Evolutionary conservation across 1,140 invertebrate species (phyloP).

Genomic region (Brachionus rotundiformis): DNA sequence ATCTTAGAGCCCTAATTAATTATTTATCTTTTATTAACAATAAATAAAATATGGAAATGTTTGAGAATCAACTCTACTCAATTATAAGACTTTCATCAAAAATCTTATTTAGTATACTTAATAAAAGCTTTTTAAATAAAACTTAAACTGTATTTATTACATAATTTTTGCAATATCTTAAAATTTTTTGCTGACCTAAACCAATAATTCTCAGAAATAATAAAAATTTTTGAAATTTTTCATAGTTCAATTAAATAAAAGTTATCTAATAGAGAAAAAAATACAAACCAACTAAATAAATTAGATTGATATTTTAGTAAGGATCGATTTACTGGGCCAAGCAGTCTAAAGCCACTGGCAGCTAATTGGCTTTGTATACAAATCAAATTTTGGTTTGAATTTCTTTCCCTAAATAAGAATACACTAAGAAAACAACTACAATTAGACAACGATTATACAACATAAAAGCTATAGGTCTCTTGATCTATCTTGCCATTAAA

Average conservation of each 20-base stretch:
- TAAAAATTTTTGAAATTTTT: constrained; percentile 12
- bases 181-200: not conserved
- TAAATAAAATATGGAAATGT: not conserved
- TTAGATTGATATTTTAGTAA: not conserved
- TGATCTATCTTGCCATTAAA: not conserved
- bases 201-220: not conserved
- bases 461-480: not conserved
- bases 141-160: not conserved
- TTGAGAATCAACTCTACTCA: not conserved
- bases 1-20: not conserved
- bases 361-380: constrained; percentile 2
- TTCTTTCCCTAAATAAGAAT: not conserved
- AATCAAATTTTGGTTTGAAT: not conserved
- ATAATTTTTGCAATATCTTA: not conserved
- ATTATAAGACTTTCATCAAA: not conserved
- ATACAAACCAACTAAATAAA: not conserved
- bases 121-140: not conserved
- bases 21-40: not conserved
- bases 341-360: not conserved
- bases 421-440: not conserved
- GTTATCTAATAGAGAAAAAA: not conserved
- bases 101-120: too few relatives aligned
- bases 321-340: not conserved
- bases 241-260: constrained; percentile 4
- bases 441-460: not conserved